A percentile compares a stretch with the other conserved stretches of the same genome.
These are phyloP conservation scores for Myoxocephalus aenaeus DNA, from an alignment of 2,797 vertebrate species.

Conservation along the genomic window DNA sequence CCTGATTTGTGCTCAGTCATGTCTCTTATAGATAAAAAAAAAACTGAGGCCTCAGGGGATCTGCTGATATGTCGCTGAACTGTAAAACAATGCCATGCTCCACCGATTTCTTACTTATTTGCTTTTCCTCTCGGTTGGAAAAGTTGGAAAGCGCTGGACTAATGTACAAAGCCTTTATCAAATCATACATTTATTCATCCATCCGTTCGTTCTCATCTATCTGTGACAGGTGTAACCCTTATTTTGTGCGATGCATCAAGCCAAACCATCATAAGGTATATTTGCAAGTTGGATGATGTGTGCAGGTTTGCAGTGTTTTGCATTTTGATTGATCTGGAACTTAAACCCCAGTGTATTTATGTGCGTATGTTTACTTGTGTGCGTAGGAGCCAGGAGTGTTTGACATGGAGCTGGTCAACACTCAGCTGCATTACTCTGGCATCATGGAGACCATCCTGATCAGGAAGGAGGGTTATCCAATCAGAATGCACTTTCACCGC, in stretches of 20 bases:
- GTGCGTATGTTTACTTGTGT: constrained; percentile 11
- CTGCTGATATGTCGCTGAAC: not conserved
- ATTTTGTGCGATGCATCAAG: constrained; percentile 97
- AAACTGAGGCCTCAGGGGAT: constrained; percentile 4
- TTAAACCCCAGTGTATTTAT: not conserved
- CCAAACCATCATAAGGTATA: constrained; percentile 97
- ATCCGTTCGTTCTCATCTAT: constrained; percentile 57
- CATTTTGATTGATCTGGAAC: not conserved
- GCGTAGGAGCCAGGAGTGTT: constrained; percentile 90
- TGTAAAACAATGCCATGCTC: constrained; percentile 2
- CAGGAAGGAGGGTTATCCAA: constrained; percentile 93
- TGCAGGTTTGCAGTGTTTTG: constrained; percentile 57
- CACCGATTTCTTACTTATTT: not conserved
- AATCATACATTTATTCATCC: constrained; percentile 26
- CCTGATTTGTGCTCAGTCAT: constrained; percentile 16
- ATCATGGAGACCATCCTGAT: constrained; percentile 96
- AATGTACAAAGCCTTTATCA: constrained; percentile 18
- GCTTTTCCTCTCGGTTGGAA: constrained; percentile 3
- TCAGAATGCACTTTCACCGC: constrained; percentile 89
- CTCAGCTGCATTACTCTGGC: constrained; percentile 92
- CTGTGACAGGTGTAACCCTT: constrained; percentile 91
- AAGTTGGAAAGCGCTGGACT: not conserved
- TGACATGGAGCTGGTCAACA: constrained; percentile 88
- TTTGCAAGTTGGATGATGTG: constrained; percentile 47
- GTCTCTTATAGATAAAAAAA: constrained; percentile 26